Percentiles rank a stretch among this genome's conserved stretches.
phyloP scores from a whole-genome alignment of 2,888 invertebrate genomes.

The Ptychoptera contaminata region DNA sequence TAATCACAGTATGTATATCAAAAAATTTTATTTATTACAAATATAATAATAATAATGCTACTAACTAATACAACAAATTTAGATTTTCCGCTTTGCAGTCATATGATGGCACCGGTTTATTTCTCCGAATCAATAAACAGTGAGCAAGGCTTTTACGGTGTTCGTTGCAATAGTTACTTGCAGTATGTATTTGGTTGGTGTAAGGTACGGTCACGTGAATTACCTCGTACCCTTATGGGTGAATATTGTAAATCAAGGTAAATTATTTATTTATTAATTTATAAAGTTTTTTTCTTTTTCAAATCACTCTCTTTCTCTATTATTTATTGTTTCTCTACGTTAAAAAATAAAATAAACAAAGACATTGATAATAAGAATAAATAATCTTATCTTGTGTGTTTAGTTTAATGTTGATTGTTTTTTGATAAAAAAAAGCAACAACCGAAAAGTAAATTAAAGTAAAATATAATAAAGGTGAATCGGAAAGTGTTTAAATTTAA shows the following conservation, averaged over 20 bases:
- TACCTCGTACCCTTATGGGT: constrained; percentile 13
- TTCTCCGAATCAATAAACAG: constrained; percentile 17
- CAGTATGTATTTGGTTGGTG: constrained; percentile 18
- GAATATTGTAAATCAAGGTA: constrained; percentile 15
- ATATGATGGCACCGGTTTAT: constrained; percentile 16
- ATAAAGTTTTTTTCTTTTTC: constrained; percentile 6
- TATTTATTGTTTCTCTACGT: background rate
- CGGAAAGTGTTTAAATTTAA: no score
- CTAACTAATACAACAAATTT: background rate
- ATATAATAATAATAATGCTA: background rate
- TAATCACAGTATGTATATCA: constrained; percentile 24
- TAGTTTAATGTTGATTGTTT: no score
- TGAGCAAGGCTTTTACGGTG: constrained; percentile 14
- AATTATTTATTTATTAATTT: constrained; percentile 9
- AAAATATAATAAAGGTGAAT: background rate
- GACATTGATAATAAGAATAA: no score
- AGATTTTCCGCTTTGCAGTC: constrained; percentile 18
- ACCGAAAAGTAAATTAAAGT: background rate
- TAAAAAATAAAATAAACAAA: background rate
- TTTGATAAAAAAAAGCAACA: background rate
- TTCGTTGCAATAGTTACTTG: constrained; percentile 16
- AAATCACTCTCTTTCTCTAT: constrained; percentile 6
- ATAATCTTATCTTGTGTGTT: no score
- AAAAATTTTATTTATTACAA: background rate
- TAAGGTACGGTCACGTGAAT: constrained; percentile 1